A percentile compares a stretch with the other conserved stretches of the same genome.
phyloP scores from a whole-genome alignment of 2,888 invertebrate species.

The Drosophila fungiperda region DNA sequence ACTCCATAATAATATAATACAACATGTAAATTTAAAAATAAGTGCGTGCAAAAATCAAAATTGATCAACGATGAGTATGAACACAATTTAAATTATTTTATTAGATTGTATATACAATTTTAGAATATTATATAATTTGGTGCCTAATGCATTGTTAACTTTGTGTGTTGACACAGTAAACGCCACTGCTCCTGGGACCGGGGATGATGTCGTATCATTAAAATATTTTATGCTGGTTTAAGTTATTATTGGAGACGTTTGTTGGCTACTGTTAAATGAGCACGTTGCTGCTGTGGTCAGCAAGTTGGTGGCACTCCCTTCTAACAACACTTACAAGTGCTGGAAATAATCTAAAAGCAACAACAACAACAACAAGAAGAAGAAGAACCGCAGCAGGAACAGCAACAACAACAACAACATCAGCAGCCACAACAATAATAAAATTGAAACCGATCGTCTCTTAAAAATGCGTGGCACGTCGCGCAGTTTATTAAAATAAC shows the following conservation, averaged over 20 bases:
- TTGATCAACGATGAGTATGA: background rate
- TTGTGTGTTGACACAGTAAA: constrained; percentile 9
- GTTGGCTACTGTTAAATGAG: constrained; percentile 78
- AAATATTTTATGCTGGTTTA: constrained; percentile 71
- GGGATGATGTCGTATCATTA: constrained; percentile 74
- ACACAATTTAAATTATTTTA: no score
- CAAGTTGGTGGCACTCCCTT: constrained; percentile 72
- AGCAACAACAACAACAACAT: constrained; percentile 22
- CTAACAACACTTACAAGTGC: constrained; percentile 80
- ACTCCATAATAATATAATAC: background rate
- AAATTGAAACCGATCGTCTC: constrained; percentile 80
- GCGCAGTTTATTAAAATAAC: constrained; percentile 86
- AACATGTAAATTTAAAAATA: no score
- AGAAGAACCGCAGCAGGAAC: constrained; percentile 20
- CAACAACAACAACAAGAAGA: constrained; percentile 23
- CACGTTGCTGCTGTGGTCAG: constrained; percentile 69
- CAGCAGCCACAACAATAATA: constrained; percentile 67
- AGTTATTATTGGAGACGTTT: constrained; percentile 66
- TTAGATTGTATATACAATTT: background rate
- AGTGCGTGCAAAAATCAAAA: background rate
- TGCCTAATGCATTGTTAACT: constrained; percentile 21
- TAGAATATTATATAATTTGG: constrained; percentile 6
- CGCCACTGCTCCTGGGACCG: constrained; percentile 19
- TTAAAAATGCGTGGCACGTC: constrained; percentile 84
- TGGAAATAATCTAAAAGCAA: constrained; percentile 74